Percentiles rank a stretch among this genome's conserved stretches.
Evolutionary conservation across 2,888 invertebrate species (phyloP).

Genomic region (Pyralis farinalis): DNA sequence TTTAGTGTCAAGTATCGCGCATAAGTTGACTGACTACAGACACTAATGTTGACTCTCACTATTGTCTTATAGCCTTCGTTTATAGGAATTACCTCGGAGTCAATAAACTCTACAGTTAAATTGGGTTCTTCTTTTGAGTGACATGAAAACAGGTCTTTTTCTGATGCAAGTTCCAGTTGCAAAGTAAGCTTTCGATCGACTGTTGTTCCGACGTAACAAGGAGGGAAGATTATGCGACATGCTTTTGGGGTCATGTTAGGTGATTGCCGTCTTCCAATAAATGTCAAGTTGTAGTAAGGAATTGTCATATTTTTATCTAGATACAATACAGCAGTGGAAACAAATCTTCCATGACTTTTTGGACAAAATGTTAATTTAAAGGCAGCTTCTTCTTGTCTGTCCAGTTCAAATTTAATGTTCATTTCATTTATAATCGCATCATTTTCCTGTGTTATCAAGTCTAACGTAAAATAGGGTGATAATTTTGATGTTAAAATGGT

Average conservation of each 20-base stretch:
- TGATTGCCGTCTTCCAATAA: constrained; percentile 49
- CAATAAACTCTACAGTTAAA: constrained; percentile 38
- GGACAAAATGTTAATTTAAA: constrained; percentile 59
- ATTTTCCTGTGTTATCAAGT: constrained; percentile 38
- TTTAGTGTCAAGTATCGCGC: constrained; percentile 36
- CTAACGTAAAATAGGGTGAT: constrained; percentile 51
- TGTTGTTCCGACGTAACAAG: constrained; percentile 42
- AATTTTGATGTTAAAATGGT: constrained; percentile 55
- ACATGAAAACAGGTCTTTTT: constrained; percentile 43
- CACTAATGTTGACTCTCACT: constrained; percentile 42
- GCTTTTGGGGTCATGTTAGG: constrained; percentile 48
- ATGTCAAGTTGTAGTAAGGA: constrained; percentile 65
- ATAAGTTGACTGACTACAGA: constrained; percentile 32
- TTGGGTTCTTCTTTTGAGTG: constrained; percentile 43
- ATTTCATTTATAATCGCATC: constrained; percentile 40
- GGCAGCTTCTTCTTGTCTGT: constrained; percentile 29
- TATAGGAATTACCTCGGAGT: constrained; percentile 25
- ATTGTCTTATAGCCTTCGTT: constrained; percentile 32
- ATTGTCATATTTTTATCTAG: constrained; percentile 57
- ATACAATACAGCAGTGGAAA: constrained; percentile 54
- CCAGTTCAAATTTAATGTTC: constrained; percentile 57
- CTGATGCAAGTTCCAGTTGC: constrained; percentile 39
- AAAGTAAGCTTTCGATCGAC: constrained; percentile 37
- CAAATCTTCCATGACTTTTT: constrained; percentile 54
- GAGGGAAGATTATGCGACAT: constrained; percentile 59